These are phyloP conservation scores for Euspilapteryx auroguttella DNA, from an alignment of 2,888 invertebrate species.

Conservation along the genomic window DNA sequence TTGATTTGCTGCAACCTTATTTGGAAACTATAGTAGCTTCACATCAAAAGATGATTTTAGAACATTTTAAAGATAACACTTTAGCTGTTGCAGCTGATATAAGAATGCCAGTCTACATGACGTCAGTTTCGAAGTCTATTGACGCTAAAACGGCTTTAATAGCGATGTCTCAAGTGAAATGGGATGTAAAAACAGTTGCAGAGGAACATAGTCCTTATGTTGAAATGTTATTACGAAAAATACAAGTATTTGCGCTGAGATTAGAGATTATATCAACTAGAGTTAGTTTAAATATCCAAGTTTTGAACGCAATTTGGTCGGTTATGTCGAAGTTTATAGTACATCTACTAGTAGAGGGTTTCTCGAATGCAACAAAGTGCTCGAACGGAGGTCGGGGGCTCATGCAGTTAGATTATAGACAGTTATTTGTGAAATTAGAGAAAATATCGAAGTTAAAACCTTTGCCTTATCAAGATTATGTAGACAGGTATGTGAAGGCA, in stretches of 20 bases:
- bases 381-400: slow-evolving; percentile 94
- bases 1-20: slow-evolving; percentile 80
- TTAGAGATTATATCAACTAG: slow-evolving; percentile 72
- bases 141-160: slow-evolving; percentile 75
- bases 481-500: slow-evolving; percentile 94
- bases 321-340: slow-evolving; percentile 84
- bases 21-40: slow-evolving; percentile 81
- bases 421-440: slow-evolving; percentile 88
- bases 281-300: slow-evolving; percentile 71
- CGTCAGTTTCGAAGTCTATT: slow-evolving; percentile 78
- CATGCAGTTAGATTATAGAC: slow-evolving; percentile 98
- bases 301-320: slow-evolving; percentile 79
- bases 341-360: slow-evolving; percentile 91
- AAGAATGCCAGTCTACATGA: slow-evolving; percentile 84
- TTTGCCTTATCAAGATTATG: slow-evolving; percentile 85
- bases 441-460: slow-evolving; percentile 82
- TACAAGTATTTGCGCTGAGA: slow-evolving; percentile 77
- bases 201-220: slow-evolving; percentile 92
- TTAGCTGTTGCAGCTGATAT: slow-evolving; percentile 73
- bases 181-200: slow-evolving; percentile 94
- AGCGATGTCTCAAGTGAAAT: slow-evolving; percentile 91
- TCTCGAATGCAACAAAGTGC: slow-evolving; percentile 89
- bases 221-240: slow-evolving; percentile 72
- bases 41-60: slow-evolving; percentile 67
- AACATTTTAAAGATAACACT: slow-evolving; percentile 75